Conservation (phyloP, 2,113 vertebrate genomes). For the Grammomys dolichurus region DNA sequence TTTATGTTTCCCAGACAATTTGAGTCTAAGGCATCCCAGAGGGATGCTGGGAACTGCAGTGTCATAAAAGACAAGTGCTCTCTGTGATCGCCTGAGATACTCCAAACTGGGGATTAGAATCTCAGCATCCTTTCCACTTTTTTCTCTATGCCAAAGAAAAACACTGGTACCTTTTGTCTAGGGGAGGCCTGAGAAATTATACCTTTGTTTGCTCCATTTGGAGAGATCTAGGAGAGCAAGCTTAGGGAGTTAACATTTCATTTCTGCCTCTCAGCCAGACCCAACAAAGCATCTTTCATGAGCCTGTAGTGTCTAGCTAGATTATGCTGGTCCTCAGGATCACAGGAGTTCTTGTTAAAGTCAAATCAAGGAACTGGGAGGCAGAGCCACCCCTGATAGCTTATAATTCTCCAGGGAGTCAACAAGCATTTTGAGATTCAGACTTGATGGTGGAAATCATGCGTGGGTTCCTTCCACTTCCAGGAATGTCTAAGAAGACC, state of each 20-base stretch:
- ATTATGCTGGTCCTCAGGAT: neutral
- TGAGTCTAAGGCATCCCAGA: slow-evolving; percentile 33
- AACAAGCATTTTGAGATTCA: neutral
- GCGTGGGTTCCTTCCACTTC: neutral
- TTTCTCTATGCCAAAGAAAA: slow-evolving; percentile 61
- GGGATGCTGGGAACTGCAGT: slow-evolving; percentile 54
- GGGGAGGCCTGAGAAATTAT: slow-evolving; percentile 25
- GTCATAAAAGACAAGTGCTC: slow-evolving; percentile 62
- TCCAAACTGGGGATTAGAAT: slow-evolving; percentile 58
- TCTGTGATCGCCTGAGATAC: slow-evolving; percentile 50
- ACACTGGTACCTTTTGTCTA: slow-evolving; percentile 68
- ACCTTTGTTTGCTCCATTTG: slow-evolving; percentile 24
- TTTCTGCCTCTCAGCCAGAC: slow-evolving; percentile 1
- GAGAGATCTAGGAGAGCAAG: slow-evolving; percentile 53
- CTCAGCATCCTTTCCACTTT: slow-evolving; percentile 46
- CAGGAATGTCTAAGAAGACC: slow-evolving; percentile 62
- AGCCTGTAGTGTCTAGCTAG: neutral
- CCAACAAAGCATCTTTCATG: slow-evolving; percentile 53
- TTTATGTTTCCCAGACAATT: slow-evolving; percentile 61
- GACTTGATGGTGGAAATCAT: neutral
- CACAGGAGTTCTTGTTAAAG: neutral
- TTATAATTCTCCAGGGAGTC: neutral
- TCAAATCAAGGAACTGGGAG: neutral
- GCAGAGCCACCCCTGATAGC: neutral
- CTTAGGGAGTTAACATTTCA: slow-evolving; percentile 71